Percentiles rank a stretch among this genome's conserved stretches.
Conservation (phyloP, 2,113 vertebrate genomes). For the Xenopus borealis region DNA sequence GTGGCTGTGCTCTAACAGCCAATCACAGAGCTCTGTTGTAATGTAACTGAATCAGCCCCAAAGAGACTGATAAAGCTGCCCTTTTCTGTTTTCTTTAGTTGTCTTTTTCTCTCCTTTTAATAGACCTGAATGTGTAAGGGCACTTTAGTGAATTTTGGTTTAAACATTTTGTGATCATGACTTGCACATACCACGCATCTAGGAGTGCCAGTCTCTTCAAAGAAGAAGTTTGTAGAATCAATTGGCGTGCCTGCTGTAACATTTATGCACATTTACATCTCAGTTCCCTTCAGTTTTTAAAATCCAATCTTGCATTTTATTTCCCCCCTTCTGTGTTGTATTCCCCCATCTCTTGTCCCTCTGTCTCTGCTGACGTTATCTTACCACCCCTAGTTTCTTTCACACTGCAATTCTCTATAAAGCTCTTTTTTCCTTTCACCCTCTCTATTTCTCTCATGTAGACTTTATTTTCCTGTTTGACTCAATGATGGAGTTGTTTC, state of each 20-base stretch:
- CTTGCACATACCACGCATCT: too few species aligned
- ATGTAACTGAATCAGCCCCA: too few species aligned
- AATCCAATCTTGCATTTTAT: not conserved
- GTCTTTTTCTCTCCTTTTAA: too few species aligned
- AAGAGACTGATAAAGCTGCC: too few species aligned
- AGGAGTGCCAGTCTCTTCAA: not conserved
- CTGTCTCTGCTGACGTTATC: not conserved
- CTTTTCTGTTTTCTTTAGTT: too few species aligned
- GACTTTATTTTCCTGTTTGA: conserved; percentile 71
- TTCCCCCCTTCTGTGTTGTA: not conserved
- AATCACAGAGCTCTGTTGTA: too few species aligned
- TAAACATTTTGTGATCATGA: too few species aligned
- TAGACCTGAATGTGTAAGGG: too few species aligned
- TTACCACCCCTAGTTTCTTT: not conserved
- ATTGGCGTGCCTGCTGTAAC: not conserved
- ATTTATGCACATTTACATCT: not conserved
- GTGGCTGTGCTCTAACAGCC: too few species aligned
- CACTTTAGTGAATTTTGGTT: too few species aligned
- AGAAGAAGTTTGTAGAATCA: not conserved
- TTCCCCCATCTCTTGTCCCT: too few species aligned
- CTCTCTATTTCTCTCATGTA: conserved; percentile 45
- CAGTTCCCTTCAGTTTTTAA: not conserved
- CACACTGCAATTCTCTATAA: conserved; percentile 7
- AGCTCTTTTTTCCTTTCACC: conserved; percentile 31
- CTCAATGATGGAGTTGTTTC: conserved; percentile 76